These are phyloP conservation scores for Sthenelais limicola DNA, from an alignment of 2,888 invertebrate genomes.

Conservation along the genomic window DNA sequence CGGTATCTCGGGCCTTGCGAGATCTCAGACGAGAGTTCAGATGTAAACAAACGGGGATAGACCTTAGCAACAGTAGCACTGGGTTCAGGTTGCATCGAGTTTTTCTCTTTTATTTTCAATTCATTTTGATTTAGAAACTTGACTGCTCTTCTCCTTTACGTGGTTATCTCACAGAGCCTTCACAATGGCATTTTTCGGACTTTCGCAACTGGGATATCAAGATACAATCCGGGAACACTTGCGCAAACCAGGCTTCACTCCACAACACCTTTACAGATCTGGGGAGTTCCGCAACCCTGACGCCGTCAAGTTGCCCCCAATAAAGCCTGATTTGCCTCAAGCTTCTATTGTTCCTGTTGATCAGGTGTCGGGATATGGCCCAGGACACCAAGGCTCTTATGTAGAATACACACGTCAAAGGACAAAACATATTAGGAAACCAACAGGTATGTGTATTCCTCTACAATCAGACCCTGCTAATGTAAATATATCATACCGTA, in stretches of 20 bases:
- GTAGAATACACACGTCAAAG: constrained; percentile 65
- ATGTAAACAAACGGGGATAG: constrained; percentile 25
- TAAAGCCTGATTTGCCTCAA: constrained; percentile 52
- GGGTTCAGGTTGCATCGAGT: not conserved
- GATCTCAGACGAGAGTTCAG: not conserved
- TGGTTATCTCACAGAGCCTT: not conserved
- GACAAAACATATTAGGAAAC: constrained; percentile 65
- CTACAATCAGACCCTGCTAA: no score
- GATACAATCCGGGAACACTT: constrained; percentile 65
- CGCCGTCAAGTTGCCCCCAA: constrained; percentile 57
- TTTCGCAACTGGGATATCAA: constrained; percentile 69
- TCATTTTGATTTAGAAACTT: not conserved
- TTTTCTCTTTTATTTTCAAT: no score
- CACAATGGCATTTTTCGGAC: constrained; percentile 69
- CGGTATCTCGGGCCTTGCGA: not conserved
- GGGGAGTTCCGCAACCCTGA: constrained; percentile 51
- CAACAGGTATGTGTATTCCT: constrained; percentile 56
- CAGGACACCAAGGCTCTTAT: constrained; percentile 64
- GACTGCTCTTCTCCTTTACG: not conserved
- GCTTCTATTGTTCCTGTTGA: constrained; percentile 65
- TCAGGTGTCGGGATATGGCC: constrained; percentile 64
- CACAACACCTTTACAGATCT: constrained; percentile 49
- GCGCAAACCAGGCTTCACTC: constrained; percentile 57
- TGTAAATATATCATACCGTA: no score
- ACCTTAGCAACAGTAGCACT: constrained; percentile 33